Evolutionary conservation across 1,140 invertebrate genomes (phyloP).

Genomic region (Acromyrmex heyeri): DNA sequence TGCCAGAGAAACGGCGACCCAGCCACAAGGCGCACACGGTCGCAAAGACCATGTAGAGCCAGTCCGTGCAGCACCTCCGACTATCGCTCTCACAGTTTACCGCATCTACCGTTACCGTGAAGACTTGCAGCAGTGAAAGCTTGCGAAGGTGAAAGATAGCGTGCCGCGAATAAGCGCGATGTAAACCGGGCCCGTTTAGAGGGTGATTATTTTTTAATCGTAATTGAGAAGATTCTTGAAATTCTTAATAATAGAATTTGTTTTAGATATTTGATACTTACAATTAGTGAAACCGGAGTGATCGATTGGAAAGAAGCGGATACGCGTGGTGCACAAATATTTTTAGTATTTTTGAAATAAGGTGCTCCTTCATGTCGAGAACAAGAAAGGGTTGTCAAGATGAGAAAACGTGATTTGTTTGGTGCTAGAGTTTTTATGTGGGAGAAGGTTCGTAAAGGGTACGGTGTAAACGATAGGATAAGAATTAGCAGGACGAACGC

Average conservation of each 20-base stretch:
- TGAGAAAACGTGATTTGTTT: slow-evolving; percentile 11
- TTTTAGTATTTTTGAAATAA: not conserved
- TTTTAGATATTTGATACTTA: not conserved
- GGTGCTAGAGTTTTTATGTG: not conserved
- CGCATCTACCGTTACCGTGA: slow-evolving; percentile 5
- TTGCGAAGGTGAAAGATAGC: slow-evolving; percentile 11
- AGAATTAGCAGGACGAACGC: slow-evolving; percentile 18
- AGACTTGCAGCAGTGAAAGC: slow-evolving; percentile 20
- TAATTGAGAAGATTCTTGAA: not conserved
- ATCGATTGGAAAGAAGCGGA: not conserved
- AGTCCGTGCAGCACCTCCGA: slow-evolving; percentile 72
- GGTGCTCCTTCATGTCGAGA: not conserved
- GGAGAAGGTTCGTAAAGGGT: slow-evolving; percentile 7
- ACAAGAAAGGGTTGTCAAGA: slow-evolving; percentile 16
- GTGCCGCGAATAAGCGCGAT: slow-evolving; percentile 6
- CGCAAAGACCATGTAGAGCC: slow-evolving; percentile 56
- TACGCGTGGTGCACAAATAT: not conserved
- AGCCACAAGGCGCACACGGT: slow-evolving; percentile 59
- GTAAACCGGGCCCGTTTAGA: not conserved
- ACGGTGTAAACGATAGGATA: not conserved
- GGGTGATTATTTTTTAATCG: slow-evolving; percentile 1
- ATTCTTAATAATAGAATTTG: not conserved
- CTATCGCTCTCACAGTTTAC: slow-evolving; percentile 24
- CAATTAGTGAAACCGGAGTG: slow-evolving; percentile 6
- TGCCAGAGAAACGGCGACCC: slow-evolving; percentile 72